Evolutionary conservation across 2,113 vertebrate genomes (phyloP).

Genomic region (Balaeniceps rex): DNA sequence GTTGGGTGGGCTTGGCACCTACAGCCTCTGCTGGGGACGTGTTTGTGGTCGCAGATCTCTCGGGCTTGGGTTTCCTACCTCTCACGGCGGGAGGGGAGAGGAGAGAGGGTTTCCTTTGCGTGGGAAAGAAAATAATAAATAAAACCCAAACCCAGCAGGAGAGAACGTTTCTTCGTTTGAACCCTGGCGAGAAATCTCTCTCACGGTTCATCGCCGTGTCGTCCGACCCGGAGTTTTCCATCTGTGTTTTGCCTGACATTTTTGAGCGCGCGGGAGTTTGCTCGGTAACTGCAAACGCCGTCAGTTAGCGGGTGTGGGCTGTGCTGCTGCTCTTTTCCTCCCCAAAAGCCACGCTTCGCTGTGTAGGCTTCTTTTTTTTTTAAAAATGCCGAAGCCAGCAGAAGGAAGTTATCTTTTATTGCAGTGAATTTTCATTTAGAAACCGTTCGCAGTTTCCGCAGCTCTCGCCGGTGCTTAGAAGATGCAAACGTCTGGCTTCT

Average conservation of each 20-base stretch:
- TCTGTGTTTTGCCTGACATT: background rate
- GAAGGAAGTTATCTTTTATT: background rate
- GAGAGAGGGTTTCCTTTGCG: background rate
- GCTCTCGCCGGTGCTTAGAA: background rate
- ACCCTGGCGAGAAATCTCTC: background rate
- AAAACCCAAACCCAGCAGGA: fast-evolving
- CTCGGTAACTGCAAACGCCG: background rate
- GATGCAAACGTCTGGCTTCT: background rate
- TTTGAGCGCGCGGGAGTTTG: background rate
- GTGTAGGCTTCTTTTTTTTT: background rate
- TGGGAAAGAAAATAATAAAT: background rate
- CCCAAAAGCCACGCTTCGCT: background rate
- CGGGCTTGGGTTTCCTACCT: background rate
- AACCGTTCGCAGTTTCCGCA: background rate
- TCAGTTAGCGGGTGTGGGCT: background rate
- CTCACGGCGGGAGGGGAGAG: background rate
- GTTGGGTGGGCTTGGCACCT: background rate
- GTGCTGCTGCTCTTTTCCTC: background rate
- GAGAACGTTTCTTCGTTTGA: background rate
- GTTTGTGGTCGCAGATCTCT: background rate
- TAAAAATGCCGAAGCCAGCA: background rate
- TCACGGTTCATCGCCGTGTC: fast-evolving
- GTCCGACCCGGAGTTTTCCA: background rate
- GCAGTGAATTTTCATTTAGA: background rate
- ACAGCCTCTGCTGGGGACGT: background rate